These are phyloP conservation scores for Coracopsis vasa DNA, from an alignment of 2,113 vertebrate species.

Conservation along the genomic window DNA sequence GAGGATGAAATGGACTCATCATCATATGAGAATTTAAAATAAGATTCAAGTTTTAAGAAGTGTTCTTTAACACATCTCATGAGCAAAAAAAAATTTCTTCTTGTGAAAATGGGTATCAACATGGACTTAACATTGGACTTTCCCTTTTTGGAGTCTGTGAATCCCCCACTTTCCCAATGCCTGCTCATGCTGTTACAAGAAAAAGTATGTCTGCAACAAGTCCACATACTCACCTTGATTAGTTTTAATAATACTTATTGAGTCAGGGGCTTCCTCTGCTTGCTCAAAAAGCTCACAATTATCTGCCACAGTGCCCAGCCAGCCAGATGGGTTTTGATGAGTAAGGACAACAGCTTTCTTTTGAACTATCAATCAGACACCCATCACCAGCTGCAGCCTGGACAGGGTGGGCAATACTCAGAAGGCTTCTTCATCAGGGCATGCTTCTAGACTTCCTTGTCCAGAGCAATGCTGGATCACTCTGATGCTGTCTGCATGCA, in stretches of 20 bases:
- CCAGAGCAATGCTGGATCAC: not conserved
- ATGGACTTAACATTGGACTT: not conserved
- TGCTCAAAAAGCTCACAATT: not conserved
- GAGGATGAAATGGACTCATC: not conserved
- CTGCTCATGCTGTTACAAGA: not conserved
- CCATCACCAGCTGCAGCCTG: not conserved
- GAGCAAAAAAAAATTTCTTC: not conserved
- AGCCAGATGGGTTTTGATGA: not conserved
- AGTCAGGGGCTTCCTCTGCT: not conserved
- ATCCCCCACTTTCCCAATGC: not conserved
- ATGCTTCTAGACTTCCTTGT: not conserved
- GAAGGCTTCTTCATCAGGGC: not conserved
- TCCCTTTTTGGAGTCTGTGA: not conserved
- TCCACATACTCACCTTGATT: not conserved
- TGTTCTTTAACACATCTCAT: not conserved
- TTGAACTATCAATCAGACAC: not conserved
- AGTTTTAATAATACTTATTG: not conserved
- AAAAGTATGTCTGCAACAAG: not conserved
- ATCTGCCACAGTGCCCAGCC: not conserved
- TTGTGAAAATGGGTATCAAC: not conserved
- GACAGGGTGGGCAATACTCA: not conserved
- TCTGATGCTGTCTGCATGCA: rapidly evolving
- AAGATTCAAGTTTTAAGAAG: not conserved
- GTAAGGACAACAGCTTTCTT: not conserved
- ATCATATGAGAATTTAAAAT: not conserved